A percentile compares a stretch with the other conserved stretches of the same genome.
phyloP scores from a whole-genome alignment of 1,140 invertebrate genomes.

The Pygmarrhopalites habei region DNA sequence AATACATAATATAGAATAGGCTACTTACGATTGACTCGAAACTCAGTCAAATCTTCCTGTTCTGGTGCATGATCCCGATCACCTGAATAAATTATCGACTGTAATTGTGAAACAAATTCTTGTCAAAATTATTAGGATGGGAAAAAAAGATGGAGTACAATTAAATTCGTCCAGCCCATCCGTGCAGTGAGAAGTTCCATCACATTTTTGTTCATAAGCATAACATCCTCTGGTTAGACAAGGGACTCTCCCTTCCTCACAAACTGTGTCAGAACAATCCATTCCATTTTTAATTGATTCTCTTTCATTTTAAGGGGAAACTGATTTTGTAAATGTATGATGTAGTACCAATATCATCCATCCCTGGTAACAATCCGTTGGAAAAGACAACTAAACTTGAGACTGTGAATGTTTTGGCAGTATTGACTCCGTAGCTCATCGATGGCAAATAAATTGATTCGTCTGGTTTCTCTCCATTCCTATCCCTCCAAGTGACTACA shows the following conservation, averaged over 20 bases:
- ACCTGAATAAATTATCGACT: too few relatives aligned
- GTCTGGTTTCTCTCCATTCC: slow-evolving; percentile 44
- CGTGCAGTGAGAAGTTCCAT: slow-evolving; percentile 44
- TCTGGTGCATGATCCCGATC: too few relatives aligned
- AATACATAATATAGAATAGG: too few relatives aligned
- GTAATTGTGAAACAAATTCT: too few relatives aligned
- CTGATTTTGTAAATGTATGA: too few relatives aligned
- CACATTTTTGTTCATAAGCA: slow-evolving; percentile 42
- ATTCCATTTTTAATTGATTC: too few relatives aligned
- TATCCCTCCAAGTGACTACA: slow-evolving; percentile 40
- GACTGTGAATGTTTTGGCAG: slow-evolving; percentile 44
- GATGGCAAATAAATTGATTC: slow-evolving; percentile 44
- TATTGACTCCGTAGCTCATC: slow-evolving; percentile 44
- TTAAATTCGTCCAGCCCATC: slow-evolving; percentile 47
- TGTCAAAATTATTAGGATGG: too few relatives aligned
- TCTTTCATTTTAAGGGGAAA: too few relatives aligned
- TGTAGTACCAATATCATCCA: neutral
- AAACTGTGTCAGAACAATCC: neutral
- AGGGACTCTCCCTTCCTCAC: neutral
- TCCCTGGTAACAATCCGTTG: slow-evolving; percentile 42
- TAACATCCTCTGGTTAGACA: slow-evolving; percentile 44
- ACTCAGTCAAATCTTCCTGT: too few relatives aligned
- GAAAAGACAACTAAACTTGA: slow-evolving; percentile 47
- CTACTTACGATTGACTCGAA: too few relatives aligned
- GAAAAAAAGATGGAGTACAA: too few relatives aligned